Conservation (phyloP, 53 echinoderm and acorn worm genomes). For the Pentamera pediparva region DNA sequence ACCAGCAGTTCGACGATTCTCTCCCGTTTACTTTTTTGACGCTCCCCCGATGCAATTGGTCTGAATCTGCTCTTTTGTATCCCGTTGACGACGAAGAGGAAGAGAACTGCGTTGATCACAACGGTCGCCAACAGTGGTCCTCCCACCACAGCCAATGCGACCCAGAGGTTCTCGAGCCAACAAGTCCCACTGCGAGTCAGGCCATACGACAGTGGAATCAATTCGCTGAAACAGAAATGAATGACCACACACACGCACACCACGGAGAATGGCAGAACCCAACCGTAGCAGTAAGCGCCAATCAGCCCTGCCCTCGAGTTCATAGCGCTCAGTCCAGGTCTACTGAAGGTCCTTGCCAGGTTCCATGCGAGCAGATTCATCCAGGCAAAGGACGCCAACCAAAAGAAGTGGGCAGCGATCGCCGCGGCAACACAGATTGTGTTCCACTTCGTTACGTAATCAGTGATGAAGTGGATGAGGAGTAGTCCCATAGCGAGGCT, state of each 20-base stretch:
- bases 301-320: neutral
- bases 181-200: neutral
- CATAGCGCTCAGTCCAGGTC: neutral
- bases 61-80: slow-evolving; percentile 6
- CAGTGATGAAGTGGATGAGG: slow-evolving; percentile 22
- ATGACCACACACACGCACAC: neutral
- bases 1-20: neutral
- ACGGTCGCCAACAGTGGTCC: neutral
- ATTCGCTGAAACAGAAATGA: neutral
- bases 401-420: slow-evolving; percentile 23
- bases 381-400: slow-evolving; percentile 37
- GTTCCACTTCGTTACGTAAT: slow-evolving; percentile 27
- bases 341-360: slow-evolving; percentile 15
- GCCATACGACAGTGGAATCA: neutral
- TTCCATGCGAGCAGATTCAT: slow-evolving; percentile 46
- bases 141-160: neutral
- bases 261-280: neutral
- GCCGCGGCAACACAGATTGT: slow-evolving; percentile 19
- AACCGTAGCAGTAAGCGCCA: slow-evolving; percentile 1
- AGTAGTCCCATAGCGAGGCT: slow-evolving; percentile 16
- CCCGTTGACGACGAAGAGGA: neutral
- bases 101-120: neutral
- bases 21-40: neutral
- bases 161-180: slow-evolving; percentile 1
- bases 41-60: neutral